Evolutionary conservation across 2,113 vertebrate species (phyloP).

Genomic region (Budorcas taxicolor): DNA sequence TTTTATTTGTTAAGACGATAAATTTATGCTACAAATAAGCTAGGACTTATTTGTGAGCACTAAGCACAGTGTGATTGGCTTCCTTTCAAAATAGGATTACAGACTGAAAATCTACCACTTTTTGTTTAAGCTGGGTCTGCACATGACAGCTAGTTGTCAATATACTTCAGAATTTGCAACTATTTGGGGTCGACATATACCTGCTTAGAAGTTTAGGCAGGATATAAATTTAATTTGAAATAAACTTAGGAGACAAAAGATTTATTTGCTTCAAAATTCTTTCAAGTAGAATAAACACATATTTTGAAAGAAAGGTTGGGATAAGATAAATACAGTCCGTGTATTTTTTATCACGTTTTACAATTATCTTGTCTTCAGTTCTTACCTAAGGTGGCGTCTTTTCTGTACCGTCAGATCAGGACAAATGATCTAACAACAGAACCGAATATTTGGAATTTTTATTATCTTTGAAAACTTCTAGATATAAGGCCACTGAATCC

Average conservation of each 20-base stretch:
- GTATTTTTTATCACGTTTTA: not conserved
- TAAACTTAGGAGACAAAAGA: not conserved
- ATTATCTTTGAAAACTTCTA: not conserved
- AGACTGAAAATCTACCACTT: not conserved
- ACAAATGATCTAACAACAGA: not conserved
- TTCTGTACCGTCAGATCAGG: not conserved
- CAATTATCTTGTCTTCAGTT: not conserved
- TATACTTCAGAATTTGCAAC: not conserved
- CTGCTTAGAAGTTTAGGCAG: not conserved
- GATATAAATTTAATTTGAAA: slow-evolving; percentile 30
- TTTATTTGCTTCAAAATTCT: not conserved
- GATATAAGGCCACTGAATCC: not conserved
- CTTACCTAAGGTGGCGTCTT: not conserved
- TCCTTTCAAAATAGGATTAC: not conserved
- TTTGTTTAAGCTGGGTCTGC: not conserved
- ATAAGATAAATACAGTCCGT: not conserved
- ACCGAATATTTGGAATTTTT: slow-evolving; percentile 3
- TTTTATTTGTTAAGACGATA: slow-evolving; percentile 24
- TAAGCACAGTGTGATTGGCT: not conserved
- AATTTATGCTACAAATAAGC: slow-evolving; percentile 7
- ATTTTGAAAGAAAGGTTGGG: slow-evolving; percentile 5
- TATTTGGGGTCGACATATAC: not conserved
- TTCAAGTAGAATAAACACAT: not conserved
- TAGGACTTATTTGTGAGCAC: not conserved
- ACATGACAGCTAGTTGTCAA: not conserved